These are phyloP conservation scores for Drosophila cardini DNA, from an alignment of 1,140 invertebrate genomes.

Conservation along the genomic window DNA sequence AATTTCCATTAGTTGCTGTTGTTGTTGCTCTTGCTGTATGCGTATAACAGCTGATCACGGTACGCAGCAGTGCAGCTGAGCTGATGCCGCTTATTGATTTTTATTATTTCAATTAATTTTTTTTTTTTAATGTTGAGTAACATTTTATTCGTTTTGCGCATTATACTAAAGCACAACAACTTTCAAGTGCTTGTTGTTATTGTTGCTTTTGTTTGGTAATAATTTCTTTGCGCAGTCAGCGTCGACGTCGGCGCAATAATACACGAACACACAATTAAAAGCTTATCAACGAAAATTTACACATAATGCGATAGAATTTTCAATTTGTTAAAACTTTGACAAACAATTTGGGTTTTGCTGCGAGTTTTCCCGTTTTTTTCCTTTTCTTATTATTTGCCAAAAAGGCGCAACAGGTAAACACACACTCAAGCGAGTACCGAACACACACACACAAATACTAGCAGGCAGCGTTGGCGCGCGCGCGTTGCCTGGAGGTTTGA, in stretches of 20 bases:
- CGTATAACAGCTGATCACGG: conserved; percentile 70
- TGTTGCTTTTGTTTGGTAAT: conserved; percentile 49
- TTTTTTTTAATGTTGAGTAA: conserved; percentile 23
- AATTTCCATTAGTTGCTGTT: conserved; percentile 62
- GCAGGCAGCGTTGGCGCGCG: conserved; percentile 51
- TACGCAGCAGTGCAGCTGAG: conserved; percentile 46
- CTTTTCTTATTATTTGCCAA: conserved; percentile 30
- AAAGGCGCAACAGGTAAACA: conserved; percentile 59
- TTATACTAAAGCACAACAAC: conserved; percentile 29
- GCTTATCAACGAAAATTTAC: conserved; percentile 58
- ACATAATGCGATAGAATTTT: conserved; percentile 14
- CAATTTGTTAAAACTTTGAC: conserved; percentile 12
- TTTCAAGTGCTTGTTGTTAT: conserved; percentile 22
- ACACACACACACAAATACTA: conserved; percentile 18
- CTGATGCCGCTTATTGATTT: conserved; percentile 63
- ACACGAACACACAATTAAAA: conserved; percentile 58
- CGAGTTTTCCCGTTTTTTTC: conserved; percentile 28
- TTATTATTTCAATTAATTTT: conserved; percentile 27
- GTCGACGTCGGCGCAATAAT: conserved; percentile 28
- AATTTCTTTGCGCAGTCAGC: conserved; percentile 41
- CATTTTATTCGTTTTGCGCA: conserved; percentile 38
- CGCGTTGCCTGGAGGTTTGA: conserved; percentile 36
- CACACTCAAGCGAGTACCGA: conserved; percentile 17
- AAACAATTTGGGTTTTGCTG: conserved; percentile 12
- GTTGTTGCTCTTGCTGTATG: conserved; percentile 41